phyloP scores from a whole-genome alignment of 1,140 invertebrate genomes.

The Alviniconcha marisindica region DNA sequence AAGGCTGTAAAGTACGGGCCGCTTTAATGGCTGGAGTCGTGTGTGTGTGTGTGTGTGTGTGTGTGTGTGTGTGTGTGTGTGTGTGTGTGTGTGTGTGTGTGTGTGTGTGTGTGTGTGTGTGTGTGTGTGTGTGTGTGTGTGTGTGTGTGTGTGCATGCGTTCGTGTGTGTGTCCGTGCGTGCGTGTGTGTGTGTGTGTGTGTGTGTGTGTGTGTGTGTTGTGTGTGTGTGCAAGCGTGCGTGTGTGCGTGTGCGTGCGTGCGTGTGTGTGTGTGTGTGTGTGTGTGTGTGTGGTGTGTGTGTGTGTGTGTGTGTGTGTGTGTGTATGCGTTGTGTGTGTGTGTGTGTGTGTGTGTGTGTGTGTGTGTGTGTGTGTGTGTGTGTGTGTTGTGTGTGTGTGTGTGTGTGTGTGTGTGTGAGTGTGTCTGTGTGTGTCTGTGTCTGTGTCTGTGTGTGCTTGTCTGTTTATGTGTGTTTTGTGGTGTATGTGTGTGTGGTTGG shows the following conservation, averaged over 20 bases:
- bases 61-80: background rate
- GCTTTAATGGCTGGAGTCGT: too few species aligned
- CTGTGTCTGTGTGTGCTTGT: too few species aligned
- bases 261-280: background rate
- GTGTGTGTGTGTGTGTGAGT: too few species aligned
- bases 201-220: background rate
- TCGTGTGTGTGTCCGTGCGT: constrained; percentile 19
- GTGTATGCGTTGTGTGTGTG: background rate
- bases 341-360: background rate
- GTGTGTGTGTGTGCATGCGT: constrained; percentile 23
- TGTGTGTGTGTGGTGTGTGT: background rate
- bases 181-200: constrained; percentile 23
- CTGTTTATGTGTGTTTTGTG: too few species aligned
- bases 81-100: constrained; percentile 22
- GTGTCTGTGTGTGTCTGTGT: too few species aligned
- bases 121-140: background rate
- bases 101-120: constrained; percentile 24
- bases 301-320: background rate
- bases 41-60: constrained; percentile 29
- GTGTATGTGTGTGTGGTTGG: too few species aligned
- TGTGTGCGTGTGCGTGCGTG: background rate
- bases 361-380: too few species aligned
- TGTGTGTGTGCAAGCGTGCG: background rate
- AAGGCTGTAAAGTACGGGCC: too few species aligned
- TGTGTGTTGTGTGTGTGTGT: too few species aligned